Conservation (phyloP, 2,888 invertebrate genomes). For the Athripsodes cinereus region DNA sequence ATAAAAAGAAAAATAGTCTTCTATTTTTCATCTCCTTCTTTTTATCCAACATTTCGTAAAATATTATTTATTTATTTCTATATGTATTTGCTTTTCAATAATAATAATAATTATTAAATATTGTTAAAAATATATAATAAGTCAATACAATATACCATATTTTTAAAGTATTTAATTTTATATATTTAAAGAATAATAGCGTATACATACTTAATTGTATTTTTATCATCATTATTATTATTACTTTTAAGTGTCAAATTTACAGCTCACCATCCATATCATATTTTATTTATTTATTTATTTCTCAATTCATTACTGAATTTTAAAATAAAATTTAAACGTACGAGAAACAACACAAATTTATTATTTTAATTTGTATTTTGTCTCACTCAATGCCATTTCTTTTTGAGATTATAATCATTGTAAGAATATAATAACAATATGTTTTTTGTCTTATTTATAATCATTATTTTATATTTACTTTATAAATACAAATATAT, state of each 20-base stretch:
- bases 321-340: not conserved
- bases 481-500: constrained; percentile 23
- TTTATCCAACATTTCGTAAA: no score
- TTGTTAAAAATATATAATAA: no score
- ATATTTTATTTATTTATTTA: constrained; percentile 7
- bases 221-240: constrained; percentile 10
- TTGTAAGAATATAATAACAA: constrained; percentile 21
- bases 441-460: constrained; percentile 11
- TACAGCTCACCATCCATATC: constrained; percentile 20
- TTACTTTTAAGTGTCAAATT: constrained; percentile 25
- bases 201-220: constrained; percentile 18
- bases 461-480: not conserved
- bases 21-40: no score
- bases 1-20: no score
- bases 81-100: not conserved
- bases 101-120: not conserved
- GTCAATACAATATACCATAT: not conserved
- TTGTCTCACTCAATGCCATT: not conserved
- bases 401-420: constrained; percentile 10
- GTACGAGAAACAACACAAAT: not conserved
- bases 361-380: not conserved
- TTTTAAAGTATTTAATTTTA: not conserved
- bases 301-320: not conserved
- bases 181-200: constrained; percentile 20
- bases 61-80: no score